phyloP scores from a whole-genome alignment of 2,888 invertebrate genomes.

The Leptopilina myrica region DNA sequence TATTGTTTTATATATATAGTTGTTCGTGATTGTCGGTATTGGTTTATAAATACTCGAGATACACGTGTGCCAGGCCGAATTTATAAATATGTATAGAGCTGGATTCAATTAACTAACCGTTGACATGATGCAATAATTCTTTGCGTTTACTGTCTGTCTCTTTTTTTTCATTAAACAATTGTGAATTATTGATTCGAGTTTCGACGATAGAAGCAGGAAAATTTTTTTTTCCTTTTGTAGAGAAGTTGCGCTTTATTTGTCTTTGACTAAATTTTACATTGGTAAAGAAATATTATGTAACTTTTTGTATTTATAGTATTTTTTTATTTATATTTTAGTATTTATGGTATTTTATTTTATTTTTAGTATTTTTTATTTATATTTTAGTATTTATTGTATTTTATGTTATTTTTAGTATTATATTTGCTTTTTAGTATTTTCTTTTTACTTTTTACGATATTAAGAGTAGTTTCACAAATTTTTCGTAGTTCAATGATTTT shows the following conservation, averaged over 20 bases:
- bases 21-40: slow-evolving; percentile 1
- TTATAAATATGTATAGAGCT: background rate
- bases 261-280: too few species aligned
- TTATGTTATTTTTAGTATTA: too few species aligned
- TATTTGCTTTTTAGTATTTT: too few species aligned
- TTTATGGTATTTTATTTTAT: too few species aligned
- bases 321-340: too few species aligned
- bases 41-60: background rate
- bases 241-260: background rate
- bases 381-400: too few species aligned
- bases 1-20: background rate
- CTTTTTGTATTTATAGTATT: too few species aligned
- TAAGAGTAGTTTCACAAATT: too few species aligned
- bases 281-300: too few species aligned
- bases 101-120: background rate
- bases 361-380: too few species aligned
- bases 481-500: too few species aligned
- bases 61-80: slow-evolving; percentile 13
- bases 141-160: background rate
- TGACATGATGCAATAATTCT: slow-evolving; percentile 25
- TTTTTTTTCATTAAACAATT: background rate
- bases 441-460: too few species aligned
- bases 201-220: background rate
- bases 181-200: background rate
- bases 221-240: background rate